phyloP scores from a whole-genome alignment of 2,113 vertebrate species.

The Cyanoderma ruficeps region DNA sequence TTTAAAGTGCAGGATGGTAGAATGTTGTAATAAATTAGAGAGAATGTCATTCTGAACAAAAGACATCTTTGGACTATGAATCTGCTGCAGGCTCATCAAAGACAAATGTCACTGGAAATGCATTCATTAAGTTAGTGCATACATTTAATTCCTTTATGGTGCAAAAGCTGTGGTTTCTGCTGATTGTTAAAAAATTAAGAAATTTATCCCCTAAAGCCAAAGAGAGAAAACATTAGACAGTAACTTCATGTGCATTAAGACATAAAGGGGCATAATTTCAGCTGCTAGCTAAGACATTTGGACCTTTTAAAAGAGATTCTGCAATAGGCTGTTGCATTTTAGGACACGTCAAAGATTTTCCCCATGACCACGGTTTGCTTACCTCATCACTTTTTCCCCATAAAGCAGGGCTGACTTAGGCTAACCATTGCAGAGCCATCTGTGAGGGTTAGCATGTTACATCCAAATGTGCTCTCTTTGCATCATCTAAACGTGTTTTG shows the following conservation, averaged over 20 bases:
- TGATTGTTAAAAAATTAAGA: not conserved
- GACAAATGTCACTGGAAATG: slow-evolving; percentile 23
- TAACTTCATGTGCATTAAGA: not conserved
- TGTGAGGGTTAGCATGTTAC: not conserved
- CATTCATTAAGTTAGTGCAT: not conserved
- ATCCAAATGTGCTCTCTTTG: not conserved
- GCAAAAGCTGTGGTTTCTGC: not conserved
- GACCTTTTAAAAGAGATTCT: not conserved
- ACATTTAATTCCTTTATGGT: not conserved
- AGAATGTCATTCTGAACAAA: slow-evolving; percentile 51
- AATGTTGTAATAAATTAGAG: slow-evolving; percentile 10
- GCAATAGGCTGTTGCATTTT: not conserved
- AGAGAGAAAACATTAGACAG: not conserved
- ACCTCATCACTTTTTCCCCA: not conserved
- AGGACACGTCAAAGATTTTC: not conserved
- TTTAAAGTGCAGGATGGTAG: not conserved
- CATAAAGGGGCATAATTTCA: not conserved
- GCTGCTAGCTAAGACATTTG: not conserved
- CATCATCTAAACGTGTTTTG: not conserved
- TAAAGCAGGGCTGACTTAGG: not conserved
- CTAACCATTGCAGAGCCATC: not conserved
- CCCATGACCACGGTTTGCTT: not conserved
- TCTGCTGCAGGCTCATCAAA: slow-evolving; percentile 26
- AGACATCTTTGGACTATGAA: slow-evolving; percentile 29
- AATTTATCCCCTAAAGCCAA: not conserved